These are phyloP conservation scores for Sebastes steindachneri DNA, from an alignment of 2,797 vertebrate genomes.

Conservation along the genomic window DNA sequence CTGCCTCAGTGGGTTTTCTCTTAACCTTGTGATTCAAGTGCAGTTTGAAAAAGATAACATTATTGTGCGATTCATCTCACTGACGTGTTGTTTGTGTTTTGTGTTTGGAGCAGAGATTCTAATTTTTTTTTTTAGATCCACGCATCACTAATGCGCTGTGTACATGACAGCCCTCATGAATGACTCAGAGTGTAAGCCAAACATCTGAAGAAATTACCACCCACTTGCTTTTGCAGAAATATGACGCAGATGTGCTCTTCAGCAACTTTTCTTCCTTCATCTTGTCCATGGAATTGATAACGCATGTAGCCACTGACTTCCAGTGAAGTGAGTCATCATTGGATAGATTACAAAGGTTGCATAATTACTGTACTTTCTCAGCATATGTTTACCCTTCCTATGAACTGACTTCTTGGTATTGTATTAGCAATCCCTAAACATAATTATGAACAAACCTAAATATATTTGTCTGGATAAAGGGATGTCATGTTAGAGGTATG, in stretches of 20 bases:
- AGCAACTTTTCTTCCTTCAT: conserved; percentile 36
- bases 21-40: background rate
- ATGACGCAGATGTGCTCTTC: conserved; percentile 47
- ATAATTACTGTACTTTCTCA: conserved; percentile 48
- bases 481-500: background rate
- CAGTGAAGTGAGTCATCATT: conserved; percentile 65
- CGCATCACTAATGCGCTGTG: background rate
- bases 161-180: conserved; percentile 19
- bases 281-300: background rate
- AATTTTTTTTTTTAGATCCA: background rate
- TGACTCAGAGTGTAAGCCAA: conserved; percentile 49
- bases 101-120: background rate
- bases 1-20: background rate
- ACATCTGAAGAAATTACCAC: conserved; percentile 53
- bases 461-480: background rate
- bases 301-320: conserved; percentile 6
- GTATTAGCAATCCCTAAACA: background rate
- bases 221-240: conserved; percentile 46
- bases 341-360: conserved; percentile 56
- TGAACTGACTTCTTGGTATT: conserved; percentile 14
- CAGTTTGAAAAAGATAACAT: background rate
- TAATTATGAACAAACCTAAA: background rate
- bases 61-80: background rate
- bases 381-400: conserved; percentile 26
- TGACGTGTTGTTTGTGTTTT: conserved; percentile 6